Conservation (phyloP, 2,888 invertebrate genomes). For the Aphelenchoides bicaudatus region DNA sequence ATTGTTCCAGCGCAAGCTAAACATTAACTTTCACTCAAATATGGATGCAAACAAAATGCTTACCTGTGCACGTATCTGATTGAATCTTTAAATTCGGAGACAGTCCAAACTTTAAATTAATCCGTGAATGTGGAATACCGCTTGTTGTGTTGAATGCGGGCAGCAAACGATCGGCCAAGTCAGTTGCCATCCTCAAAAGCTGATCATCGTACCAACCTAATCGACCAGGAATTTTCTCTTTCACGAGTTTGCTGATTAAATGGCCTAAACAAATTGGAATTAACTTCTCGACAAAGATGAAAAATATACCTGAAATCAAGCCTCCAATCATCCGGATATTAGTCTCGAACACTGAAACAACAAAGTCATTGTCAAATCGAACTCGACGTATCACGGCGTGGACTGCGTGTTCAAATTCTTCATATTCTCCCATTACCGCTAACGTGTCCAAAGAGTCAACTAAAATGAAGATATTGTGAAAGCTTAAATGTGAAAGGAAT, state of each 20-base stretch:
- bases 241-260: constrained; percentile 77
- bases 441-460: constrained; percentile 82
- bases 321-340: constrained; percentile 92
- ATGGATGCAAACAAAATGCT: not conserved
- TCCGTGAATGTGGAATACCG: constrained; percentile 77
- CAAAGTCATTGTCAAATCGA: constrained; percentile 84
- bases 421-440: constrained; percentile 81
- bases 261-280: constrained; percentile 69
- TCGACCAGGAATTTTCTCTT: constrained; percentile 68
- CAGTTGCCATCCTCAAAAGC: constrained; percentile 73
- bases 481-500: too few species aligned
- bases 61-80: constrained; percentile 38
- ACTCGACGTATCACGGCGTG: constrained; percentile 80
- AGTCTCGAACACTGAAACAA: constrained; percentile 95
- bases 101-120: constrained; percentile 61
- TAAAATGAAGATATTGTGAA: too few species aligned
- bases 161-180: constrained; percentile 82
- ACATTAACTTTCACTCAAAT: constrained; percentile 65
- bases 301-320: constrained; percentile 63
- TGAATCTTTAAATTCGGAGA: constrained; percentile 46
- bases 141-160: constrained; percentile 98
- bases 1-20: constrained; percentile 98
- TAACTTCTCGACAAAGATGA: not conserved
- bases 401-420: constrained; percentile 87
- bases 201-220: constrained; percentile 68